Conservation (phyloP, 1,140 invertebrate species). For the Apis dorsata region DNA sequence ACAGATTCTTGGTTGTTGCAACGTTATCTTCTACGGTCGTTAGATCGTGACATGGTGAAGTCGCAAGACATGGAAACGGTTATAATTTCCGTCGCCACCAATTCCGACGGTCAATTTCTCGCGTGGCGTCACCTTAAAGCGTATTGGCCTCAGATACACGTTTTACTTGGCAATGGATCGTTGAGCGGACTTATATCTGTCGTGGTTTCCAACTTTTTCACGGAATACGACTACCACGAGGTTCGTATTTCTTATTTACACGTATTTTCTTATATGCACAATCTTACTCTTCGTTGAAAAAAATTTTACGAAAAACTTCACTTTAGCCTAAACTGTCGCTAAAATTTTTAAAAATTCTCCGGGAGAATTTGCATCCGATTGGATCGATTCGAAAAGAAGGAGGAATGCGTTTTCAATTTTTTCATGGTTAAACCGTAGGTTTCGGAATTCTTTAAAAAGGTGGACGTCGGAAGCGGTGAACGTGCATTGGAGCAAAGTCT, state of each 20-base stretch:
- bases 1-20: slow-evolving; percentile 87
- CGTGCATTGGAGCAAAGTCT: slow-evolving; percentile 86
- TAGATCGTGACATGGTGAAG: slow-evolving; percentile 85
- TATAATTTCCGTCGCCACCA: slow-evolving; percentile 85
- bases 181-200: slow-evolving; percentile 85
- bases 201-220: slow-evolving; percentile 86
- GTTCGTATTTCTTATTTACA: slow-evolving; percentile 73
- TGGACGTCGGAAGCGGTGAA: slow-evolving; percentile 85
- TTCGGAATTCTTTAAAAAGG: slow-evolving; percentile 84
- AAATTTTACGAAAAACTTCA: too few relatives aligned
- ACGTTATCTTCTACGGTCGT: slow-evolving; percentile 84
- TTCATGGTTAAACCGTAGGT: slow-evolving; percentile 79
- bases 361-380: too few relatives aligned
- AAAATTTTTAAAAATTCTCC: too few relatives aligned
- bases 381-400: too few relatives aligned
- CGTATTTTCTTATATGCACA: not conserved
- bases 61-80: slow-evolving; percentile 86
- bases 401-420: not conserved
- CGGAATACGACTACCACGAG: slow-evolving; percentile 87
- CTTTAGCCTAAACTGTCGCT: too few relatives aligned
- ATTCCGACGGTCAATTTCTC: slow-evolving; percentile 85
- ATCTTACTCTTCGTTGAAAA: not conserved
- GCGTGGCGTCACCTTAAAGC: slow-evolving; percentile 89
- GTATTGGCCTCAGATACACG: slow-evolving; percentile 85
- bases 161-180: slow-evolving; percentile 85